phyloP scores from a whole-genome alignment of 2,113 vertebrate species.

The Desmodus rotundus region DNA sequence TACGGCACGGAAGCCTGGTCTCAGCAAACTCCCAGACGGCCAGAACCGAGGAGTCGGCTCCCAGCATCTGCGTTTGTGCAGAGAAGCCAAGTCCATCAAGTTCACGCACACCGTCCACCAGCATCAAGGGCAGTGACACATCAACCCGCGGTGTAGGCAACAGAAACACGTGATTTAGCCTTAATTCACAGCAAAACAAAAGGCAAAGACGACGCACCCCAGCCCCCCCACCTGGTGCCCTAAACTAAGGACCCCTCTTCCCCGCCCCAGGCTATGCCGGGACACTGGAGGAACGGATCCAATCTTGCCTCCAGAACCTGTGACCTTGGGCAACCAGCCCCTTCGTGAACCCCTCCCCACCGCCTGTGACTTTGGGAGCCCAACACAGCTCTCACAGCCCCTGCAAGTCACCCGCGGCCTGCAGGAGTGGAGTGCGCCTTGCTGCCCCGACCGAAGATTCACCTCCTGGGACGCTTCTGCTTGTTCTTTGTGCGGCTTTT shows the following conservation, averaged over 20 bases:
- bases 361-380: accelerated
- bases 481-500: slow-evolving; percentile 99
- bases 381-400: no score
- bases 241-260: accelerated
- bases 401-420: accelerated
- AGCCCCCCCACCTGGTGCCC: accelerated
- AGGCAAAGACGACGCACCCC: accelerated
- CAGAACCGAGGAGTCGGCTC: no score
- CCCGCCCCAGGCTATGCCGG: accelerated
- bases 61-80: accelerated
- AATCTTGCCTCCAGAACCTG: no score
- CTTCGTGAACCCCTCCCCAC: accelerated
- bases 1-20: not conserved
- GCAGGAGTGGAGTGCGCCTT: accelerated
- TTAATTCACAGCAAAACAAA: accelerated
- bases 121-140: accelerated
- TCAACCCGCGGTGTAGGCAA: accelerated
- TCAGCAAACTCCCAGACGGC: no score
- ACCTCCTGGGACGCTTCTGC: slow-evolving; percentile 98
- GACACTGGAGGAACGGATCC: accelerated
- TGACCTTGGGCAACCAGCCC: no score
- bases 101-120: accelerated
- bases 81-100: accelerated
- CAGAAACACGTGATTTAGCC: accelerated
- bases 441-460: slow-evolving; percentile 27